Base-by-base conservation (phyloP, 2,113 vertebrate species). In the Chionis minor region DNA sequence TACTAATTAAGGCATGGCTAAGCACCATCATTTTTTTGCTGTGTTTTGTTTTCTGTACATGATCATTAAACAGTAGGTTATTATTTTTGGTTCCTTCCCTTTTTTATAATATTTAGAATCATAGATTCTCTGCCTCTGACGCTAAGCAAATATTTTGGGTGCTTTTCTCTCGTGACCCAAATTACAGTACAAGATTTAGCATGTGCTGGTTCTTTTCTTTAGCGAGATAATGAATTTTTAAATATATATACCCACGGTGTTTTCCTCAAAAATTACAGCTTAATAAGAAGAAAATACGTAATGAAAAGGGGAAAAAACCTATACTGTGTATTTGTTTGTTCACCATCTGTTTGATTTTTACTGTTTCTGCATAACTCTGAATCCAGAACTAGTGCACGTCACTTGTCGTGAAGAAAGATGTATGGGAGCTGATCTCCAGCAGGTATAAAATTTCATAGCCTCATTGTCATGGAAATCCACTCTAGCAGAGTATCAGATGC, bases 1-100 rank as follows among this genome's bases (percentile, higher is more conserved):
- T 94, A 78, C 20, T 90, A 93, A 92, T 88, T 81, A 90, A 88
- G 47, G 26, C 38, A 93, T 67, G 42, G 45, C 55, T 88, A 73
- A 87, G 12, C 12, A 91, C 35, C 7, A 17, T 55, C 9, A 3
- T 52, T 81, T 85, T 66, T 80, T 78, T 58, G 1, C 14, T 74
- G 14, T 54, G 8, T 47, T 91, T 94, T 93, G 10, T 45, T 81
- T 75, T 70, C 30, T 74, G 15, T 24, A 51, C 9, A 17, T 66
- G 26, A 88, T 62, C 32, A 38, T 66, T 80, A 58, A 89, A 28
- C 28, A 23, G 4, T 17, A 55, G 52, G 20, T 78, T 81, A 16
- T 32, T 59, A 8, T 63, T 51, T 90, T 80, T 81, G 28, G 6
- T 55, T 74, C 22, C 16, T 80, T 58, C 21, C 7, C 42, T 86